These are phyloP conservation scores for Hemibagrus wyckioides DNA, from an alignment of 2,113 vertebrate species.

Conservation along the genomic window DNA sequence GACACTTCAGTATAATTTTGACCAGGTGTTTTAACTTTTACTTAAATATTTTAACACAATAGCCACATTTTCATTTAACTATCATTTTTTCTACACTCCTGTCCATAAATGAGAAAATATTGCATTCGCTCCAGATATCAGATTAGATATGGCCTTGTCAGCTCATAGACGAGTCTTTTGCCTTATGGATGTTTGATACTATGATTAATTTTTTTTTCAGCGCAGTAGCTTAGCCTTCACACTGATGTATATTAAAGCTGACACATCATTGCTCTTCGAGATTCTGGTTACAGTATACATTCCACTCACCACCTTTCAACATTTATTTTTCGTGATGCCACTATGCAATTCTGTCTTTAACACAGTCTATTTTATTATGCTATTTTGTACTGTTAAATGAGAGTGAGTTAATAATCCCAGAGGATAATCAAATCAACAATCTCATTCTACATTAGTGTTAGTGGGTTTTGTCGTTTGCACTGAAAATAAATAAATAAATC, in stretches of 20 bases:
- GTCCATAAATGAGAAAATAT: neutral
- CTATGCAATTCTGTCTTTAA: neutral
- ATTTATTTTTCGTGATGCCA: conserved; percentile 19
- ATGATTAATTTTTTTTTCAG: neutral
- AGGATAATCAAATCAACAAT: conserved; percentile 14
- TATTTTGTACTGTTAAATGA: neutral
- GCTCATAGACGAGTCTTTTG: neutral
- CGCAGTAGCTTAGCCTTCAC: conserved; percentile 23
- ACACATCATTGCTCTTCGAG: conserved; percentile 54
- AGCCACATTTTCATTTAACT: neutral
- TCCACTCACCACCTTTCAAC: conserved; percentile 46
- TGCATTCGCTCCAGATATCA: neutral
- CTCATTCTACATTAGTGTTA: neutral
- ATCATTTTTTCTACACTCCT: neutral
- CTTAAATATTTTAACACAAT: neutral
- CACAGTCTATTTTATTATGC: neutral
- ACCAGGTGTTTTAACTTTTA: neutral
- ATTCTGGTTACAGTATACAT: conserved; percentile 26
- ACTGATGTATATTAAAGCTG: conserved; percentile 56
- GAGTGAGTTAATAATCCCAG: neutral
- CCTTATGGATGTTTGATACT: conserved; percentile 41
- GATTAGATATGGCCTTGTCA: neutral
- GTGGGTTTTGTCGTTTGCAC: neutral
- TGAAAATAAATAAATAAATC: neutral
- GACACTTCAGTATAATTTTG: neutral